phyloP scores from a whole-genome alignment of 2,888 invertebrate genomes.

The Imbricaverruca yamaguchii region DNA sequence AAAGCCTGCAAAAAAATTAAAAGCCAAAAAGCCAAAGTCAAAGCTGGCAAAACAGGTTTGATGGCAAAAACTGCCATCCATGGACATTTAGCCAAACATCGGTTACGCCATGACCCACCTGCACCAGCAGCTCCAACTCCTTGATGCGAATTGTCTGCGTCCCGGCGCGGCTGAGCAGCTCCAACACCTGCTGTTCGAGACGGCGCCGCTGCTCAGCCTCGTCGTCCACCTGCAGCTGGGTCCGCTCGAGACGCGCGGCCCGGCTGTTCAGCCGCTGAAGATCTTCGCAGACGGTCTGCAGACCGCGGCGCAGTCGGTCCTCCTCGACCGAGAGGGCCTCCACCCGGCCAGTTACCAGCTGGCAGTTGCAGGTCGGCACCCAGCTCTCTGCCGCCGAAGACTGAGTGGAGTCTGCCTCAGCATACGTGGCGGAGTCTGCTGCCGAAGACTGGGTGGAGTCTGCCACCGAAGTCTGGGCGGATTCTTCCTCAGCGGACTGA shows the following conservation, averaged over 20 bases:
- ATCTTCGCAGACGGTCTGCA: neutral
- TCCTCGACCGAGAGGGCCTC: neutral
- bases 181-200: neutral
- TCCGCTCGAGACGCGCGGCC: neutral
- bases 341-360: neutral
- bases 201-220: neutral
- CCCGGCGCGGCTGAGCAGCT: neutral
- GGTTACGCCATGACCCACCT: neutral
- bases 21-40: too few relatives aligned
- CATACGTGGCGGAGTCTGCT: neutral
- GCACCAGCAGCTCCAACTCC: constrained; percentile 16
- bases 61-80: too few relatives aligned
- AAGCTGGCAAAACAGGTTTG: too few relatives aligned
- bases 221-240: neutral
- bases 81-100: too few relatives aligned
- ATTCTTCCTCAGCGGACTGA: too few relatives aligned
- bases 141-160: neutral
- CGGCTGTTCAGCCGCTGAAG: neutral
- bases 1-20: too few relatives aligned
- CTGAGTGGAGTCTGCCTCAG: neutral
- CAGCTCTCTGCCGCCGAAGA: neutral
- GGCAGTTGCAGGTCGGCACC: neutral
- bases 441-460: neutral
- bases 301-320: neutral
- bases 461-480: too few relatives aligned